Evolutionary conservation across 2,113 vertebrate genomes (phyloP).

Genomic region (Aptenodytes patagonicus): DNA sequence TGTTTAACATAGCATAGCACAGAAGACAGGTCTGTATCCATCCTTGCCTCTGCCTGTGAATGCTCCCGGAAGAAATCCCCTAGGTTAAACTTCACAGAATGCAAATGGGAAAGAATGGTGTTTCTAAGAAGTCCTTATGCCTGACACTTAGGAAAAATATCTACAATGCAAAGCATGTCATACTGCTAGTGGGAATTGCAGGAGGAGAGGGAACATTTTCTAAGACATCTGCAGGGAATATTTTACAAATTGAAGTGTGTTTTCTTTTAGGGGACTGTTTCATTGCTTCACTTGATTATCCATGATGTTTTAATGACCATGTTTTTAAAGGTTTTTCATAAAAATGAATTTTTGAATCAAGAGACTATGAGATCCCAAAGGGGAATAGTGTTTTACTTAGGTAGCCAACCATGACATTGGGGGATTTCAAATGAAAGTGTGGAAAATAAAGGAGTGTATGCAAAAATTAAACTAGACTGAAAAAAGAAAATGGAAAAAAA

Average conservation of each 20-base stretch:
- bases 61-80: not conserved
- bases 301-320: slow-evolving; percentile 46
- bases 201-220: slow-evolving; percentile 23
- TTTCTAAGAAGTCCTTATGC: not conserved
- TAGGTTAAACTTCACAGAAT: not conserved
- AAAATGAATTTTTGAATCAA: slow-evolving; percentile 55
- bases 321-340: slow-evolving; percentile 49
- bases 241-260: slow-evolving; percentile 56
- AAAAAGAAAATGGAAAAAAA: slow-evolving; percentile 13
- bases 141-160: not conserved
- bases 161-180: slow-evolving; percentile 34
- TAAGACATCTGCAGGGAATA: slow-evolving; percentile 52
- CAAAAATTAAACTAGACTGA: slow-evolving; percentile 36
- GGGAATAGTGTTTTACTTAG: slow-evolving; percentile 31
- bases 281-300: slow-evolving; percentile 68
- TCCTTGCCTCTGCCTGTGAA: not conserved
- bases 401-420: not conserved
- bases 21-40: not conserved
- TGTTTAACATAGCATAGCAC: not conserved
- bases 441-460: slow-evolving; percentile 3
- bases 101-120: not conserved
- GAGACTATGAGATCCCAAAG: slow-evolving; percentile 25
- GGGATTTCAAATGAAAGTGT: slow-evolving; percentile 39
- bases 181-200: not conserved
- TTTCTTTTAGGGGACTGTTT: slow-evolving; percentile 60